Evolutionary conservation across 1,140 invertebrate genomes (phyloP).

Genomic region (Philotrypesis tridentata): DNA sequence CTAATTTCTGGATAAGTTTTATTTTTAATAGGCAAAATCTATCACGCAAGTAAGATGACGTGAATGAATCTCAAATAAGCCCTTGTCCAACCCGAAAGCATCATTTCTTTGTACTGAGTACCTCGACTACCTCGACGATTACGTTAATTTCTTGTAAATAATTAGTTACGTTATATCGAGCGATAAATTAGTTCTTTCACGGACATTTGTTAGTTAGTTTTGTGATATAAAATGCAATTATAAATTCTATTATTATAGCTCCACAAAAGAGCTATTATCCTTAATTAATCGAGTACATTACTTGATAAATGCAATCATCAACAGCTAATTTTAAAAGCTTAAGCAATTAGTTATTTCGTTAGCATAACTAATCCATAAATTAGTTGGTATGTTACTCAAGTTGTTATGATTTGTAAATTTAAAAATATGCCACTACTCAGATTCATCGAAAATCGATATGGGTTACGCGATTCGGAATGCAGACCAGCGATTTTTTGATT

Average conservation of each 20-base stretch:
- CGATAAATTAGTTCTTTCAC: slow-evolving; percentile 42
- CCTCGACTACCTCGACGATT: slow-evolving; percentile 48
- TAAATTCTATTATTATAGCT: slow-evolving; percentile 45
- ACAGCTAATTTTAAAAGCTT: slow-evolving; percentile 41
- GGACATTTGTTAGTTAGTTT: slow-evolving; percentile 50
- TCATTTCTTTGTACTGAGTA: not conserved
- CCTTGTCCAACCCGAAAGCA: not conserved
- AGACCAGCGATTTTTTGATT: slow-evolving; percentile 31
- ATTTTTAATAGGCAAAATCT: not conserved
- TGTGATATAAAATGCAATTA: slow-evolving; percentile 51
- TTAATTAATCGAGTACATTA: slow-evolving; percentile 42
- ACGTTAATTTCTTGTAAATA: slow-evolving; percentile 51
- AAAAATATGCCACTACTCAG: slow-evolving; percentile 29
- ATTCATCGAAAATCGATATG: slow-evolving; percentile 32
- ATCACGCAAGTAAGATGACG: not conserved
- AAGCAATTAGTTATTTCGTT: slow-evolving; percentile 45
- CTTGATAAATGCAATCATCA: slow-evolving; percentile 32
- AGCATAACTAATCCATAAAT: slow-evolving; percentile 44
- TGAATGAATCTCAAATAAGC: slow-evolving; percentile 3
- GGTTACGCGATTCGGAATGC: slow-evolving; percentile 19
- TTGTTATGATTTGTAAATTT: slow-evolving; percentile 46
- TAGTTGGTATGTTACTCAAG: slow-evolving; percentile 31
- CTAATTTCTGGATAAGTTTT: not conserved
- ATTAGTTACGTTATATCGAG: slow-evolving; percentile 50
- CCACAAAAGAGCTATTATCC: slow-evolving; percentile 15